Evolutionary conservation across 2,797 vertebrate genomes (phyloP).

Genomic region (Peromyscus eremicus): DNA sequence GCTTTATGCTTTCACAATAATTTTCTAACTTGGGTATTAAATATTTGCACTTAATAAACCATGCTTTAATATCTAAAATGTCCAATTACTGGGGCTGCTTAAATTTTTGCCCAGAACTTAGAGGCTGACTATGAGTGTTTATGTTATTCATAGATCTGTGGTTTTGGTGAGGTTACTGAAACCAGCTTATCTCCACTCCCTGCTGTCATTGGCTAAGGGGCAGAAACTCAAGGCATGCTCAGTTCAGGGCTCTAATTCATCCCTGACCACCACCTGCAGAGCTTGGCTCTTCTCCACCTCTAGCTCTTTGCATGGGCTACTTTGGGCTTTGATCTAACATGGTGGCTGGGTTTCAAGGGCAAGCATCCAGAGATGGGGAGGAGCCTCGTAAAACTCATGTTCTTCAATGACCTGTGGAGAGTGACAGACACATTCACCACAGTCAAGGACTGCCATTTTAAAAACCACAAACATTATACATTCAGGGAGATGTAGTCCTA

Average conservation of each 20-base stretch:
- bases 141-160: conserved; percentile 8
- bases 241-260: background rate
- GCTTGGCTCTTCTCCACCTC: background rate
- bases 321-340: background rate
- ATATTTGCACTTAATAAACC: conserved; percentile 33
- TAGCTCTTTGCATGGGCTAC: background rate
- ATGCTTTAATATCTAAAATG: background rate
- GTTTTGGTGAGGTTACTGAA: background rate
- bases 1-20: background rate
- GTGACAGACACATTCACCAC: background rate
- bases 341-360: background rate
- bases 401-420: background rate
- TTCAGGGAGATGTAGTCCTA: background rate
- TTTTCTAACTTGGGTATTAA: background rate
- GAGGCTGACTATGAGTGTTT: background rate
- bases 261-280: background rate
- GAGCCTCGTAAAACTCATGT: background rate
- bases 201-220: background rate
- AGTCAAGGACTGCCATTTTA: background rate
- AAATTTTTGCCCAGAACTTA: conserved; percentile 11
- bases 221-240: background rate
- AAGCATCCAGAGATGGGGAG: background rate
- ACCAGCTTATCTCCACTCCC: background rate
- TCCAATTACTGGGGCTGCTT: background rate
- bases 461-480: background rate